Percentiles rank a stretch among this genome's conserved stretches.
Evolutionary conservation across 2,113 vertebrate genomes (phyloP).

Genomic region (Forbesichthys agassizii): DNA sequence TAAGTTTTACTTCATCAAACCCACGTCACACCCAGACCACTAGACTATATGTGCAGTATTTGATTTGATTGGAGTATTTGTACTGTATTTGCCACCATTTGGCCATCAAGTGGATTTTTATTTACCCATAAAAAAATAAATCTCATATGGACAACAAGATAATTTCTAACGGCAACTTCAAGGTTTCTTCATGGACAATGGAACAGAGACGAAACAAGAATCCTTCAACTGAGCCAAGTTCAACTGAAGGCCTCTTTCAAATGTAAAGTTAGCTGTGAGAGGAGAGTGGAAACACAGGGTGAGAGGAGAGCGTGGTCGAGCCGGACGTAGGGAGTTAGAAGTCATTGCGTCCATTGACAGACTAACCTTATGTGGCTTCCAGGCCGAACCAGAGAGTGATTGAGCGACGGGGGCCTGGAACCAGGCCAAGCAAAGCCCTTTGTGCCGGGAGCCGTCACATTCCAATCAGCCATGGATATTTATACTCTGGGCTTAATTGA

Average conservation of each 20-base stretch:
- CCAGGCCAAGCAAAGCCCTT: conserved; percentile 66
- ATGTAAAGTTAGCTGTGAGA: conserved; percentile 42
- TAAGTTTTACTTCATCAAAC: too few relatives aligned
- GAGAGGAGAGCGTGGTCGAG: conserved; percentile 38
- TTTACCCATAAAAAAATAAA: too few relatives aligned
- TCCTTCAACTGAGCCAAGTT: conserved; percentile 32
- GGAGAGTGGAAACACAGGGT: conserved; percentile 13
- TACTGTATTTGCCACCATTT: too few relatives aligned
- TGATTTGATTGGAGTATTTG: too few relatives aligned
- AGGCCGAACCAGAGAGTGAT: conserved; percentile 59
- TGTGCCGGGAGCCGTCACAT: conserved; percentile 74
- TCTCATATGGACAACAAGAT: not conserved
- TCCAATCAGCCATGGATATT: conserved; percentile 75
- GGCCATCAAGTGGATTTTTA: too few relatives aligned
- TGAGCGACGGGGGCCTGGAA: conserved; percentile 70
- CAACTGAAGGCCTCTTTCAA: conserved; percentile 53
- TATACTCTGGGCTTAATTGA: conserved; percentile 75
- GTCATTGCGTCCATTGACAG: conserved; percentile 65
- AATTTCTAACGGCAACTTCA: conserved; percentile 39
- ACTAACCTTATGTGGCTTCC: conserved; percentile 76
- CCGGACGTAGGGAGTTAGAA: conserved; percentile 59
- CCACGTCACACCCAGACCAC: too few relatives aligned
- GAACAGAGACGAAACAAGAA: conserved; percentile 29
- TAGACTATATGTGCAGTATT: too few relatives aligned
- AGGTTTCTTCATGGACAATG: conserved; percentile 46